phyloP scores from a whole-genome alignment of 2,888 invertebrate species.

The Pollenia amentaria region DNA sequence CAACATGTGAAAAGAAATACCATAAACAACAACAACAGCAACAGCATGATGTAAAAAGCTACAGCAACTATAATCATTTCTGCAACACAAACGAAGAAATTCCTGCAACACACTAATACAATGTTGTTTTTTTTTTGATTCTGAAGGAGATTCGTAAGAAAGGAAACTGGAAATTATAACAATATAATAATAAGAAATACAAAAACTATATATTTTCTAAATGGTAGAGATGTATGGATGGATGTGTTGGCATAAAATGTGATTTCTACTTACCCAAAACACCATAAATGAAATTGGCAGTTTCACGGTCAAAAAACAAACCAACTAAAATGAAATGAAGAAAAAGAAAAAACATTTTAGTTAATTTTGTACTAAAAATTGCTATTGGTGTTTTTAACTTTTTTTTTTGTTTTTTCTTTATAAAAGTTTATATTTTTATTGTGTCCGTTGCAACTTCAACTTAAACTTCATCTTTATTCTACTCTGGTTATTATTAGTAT shows the following conservation, averaged over 20 bases:
- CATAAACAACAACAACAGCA: constrained; percentile 38
- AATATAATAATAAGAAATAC: constrained; percentile 52
- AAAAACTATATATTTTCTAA: constrained; percentile 15
- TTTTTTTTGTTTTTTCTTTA: background rate
- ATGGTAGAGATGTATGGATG: constrained; percentile 56
- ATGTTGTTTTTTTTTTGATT: constrained; percentile 6
- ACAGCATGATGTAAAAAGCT: constrained; percentile 58
- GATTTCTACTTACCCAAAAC: constrained; percentile 69
- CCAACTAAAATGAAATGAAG: constrained; percentile 63
- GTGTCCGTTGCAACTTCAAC: constrained; percentile 50
- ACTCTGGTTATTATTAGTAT: constrained; percentile 70
- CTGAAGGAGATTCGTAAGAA: constrained; percentile 38
- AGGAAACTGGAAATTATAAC: constrained; percentile 72
- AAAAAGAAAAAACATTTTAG: constrained; percentile 29
- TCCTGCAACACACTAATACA: constrained; percentile 37
- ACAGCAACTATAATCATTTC: constrained; percentile 44
- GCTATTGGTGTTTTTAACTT: constrained; percentile 64
- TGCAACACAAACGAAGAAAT: constrained; percentile 22
- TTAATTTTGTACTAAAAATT: constrained; percentile 69
- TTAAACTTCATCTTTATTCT: constrained; percentile 65
- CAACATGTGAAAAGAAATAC: constrained; percentile 68
- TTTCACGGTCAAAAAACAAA: constrained; percentile 72
- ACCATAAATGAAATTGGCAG: constrained; percentile 76
- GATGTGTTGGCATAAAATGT: constrained; percentile 68
- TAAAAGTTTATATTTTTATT: constrained; percentile 1